Evolutionary conservation across 2,888 invertebrate genomes (phyloP).

Genomic region (Drosophila testacea): DNA sequence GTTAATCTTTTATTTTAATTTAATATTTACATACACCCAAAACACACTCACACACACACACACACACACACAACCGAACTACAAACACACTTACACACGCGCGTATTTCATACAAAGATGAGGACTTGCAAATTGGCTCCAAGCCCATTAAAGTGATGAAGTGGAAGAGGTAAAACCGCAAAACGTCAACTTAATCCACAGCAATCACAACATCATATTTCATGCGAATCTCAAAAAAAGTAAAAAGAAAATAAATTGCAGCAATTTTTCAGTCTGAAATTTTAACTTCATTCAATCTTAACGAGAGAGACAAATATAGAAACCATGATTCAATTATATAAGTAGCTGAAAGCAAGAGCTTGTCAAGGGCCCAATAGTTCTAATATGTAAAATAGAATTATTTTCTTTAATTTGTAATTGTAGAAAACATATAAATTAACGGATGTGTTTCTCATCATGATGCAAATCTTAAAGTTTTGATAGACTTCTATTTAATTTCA

Average conservation of each 20-base stretch:
- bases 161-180: slow-evolving; percentile 81
- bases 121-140: slow-evolving; percentile 82
- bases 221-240: slow-evolving; percentile 19
- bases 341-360: too few species aligned
- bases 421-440: too few species aligned
- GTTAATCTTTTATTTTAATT: slow-evolving; percentile 52
- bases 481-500: too few species aligned
- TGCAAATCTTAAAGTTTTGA: too few species aligned
- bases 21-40: slow-evolving; percentile 18
- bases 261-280: background rate
- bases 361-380: too few species aligned
- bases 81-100: slow-evolving; percentile 20
- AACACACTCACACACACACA: slow-evolving; percentile 20
- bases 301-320: slow-evolving; percentile 1
- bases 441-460: too few species aligned
- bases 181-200: slow-evolving; percentile 19
- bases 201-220: slow-evolving; percentile 14
- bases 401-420: too few species aligned
- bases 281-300: background rate
- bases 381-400: too few species aligned
- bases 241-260: slow-evolving; percentile 6
- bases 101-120: slow-evolving; percentile 66
- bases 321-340: background rate
- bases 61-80: slow-evolving; percentile 12
- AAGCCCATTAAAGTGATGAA: slow-evolving; percentile 82